phyloP scores from a whole-genome alignment of 37 sponge, comb jelly and placozoan species.

The Haliclona indistincta region DNA sequence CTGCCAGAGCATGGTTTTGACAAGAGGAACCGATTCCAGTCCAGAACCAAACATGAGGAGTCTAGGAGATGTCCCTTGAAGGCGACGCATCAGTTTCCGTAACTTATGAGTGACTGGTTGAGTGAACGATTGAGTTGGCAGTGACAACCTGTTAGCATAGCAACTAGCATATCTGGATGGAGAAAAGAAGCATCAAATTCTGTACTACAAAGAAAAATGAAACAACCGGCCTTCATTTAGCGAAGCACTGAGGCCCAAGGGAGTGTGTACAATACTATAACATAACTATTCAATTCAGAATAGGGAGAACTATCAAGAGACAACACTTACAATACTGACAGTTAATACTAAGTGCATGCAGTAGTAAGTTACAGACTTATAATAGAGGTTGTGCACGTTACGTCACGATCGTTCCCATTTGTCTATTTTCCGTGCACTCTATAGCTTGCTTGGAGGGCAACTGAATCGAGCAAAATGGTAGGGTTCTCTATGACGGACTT shows the following conservation, averaged over 20 bases:
- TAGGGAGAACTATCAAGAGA: no score
- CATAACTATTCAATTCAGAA: no score
- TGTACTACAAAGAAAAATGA: not conserved
- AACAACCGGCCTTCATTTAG: not conserved
- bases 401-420: no score
- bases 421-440: no score
- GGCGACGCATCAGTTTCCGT: slow-evolving; percentile 12
- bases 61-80: slow-evolving; percentile 30
- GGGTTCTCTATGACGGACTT: no score
- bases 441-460: no score
- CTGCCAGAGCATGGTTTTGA: slow-evolving; percentile 34
- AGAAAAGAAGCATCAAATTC: not conserved
- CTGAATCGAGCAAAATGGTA: no score
- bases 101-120: slow-evolving; percentile 15
- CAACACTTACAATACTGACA: no score
- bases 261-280: no score
- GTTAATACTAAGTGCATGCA: no score
- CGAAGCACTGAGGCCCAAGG: not conserved
- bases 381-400: no score
- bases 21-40: slow-evolving; percentile 55
- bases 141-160: not conserved
- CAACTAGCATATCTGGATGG: slow-evolving; percentile 31
- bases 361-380: no score
- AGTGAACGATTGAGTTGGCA: slow-evolving; percentile 26
- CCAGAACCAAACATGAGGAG: slow-evolving; percentile 68